Conservation (phyloP, 53 echinoderm and acorn worm genomes). For the Pentamera pediparva region DNA sequence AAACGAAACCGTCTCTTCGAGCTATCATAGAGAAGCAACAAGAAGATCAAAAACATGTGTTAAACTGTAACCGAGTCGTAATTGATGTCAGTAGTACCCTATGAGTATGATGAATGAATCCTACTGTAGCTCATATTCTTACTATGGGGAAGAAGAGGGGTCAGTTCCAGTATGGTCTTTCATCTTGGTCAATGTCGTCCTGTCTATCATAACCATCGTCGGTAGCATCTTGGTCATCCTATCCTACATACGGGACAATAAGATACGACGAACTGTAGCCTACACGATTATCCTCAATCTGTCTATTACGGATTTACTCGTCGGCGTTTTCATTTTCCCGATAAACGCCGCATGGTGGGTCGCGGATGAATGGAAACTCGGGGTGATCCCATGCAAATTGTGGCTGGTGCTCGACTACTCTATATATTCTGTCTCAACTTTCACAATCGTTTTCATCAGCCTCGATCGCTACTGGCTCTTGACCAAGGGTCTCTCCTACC, state of each 20-base stretch:
- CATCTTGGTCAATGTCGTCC: background rate
- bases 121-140: too few relatives aligned
- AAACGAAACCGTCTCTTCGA: too few relatives aligned
- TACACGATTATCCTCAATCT: too few relatives aligned
- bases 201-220: background rate
- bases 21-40: too few relatives aligned
- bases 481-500: background rate
- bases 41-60: too few relatives aligned
- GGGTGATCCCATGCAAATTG: background rate
- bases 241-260: background rate
- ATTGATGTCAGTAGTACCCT: too few relatives aligned
- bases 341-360: background rate
- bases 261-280: background rate
- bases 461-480: background rate
- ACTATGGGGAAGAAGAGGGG: too few relatives aligned
- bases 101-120: too few relatives aligned
- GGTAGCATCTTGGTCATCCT: background rate
- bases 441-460: background rate
- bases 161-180: too few relatives aligned
- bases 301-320: background rate
- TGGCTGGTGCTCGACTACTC: background rate
- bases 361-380: background rate
- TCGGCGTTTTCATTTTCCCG: background rate
- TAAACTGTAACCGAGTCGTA: too few relatives aligned
- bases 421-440: background rate